Conservation (phyloP, 2,797 vertebrate species). For the Epinephelus awoara region DNA sequence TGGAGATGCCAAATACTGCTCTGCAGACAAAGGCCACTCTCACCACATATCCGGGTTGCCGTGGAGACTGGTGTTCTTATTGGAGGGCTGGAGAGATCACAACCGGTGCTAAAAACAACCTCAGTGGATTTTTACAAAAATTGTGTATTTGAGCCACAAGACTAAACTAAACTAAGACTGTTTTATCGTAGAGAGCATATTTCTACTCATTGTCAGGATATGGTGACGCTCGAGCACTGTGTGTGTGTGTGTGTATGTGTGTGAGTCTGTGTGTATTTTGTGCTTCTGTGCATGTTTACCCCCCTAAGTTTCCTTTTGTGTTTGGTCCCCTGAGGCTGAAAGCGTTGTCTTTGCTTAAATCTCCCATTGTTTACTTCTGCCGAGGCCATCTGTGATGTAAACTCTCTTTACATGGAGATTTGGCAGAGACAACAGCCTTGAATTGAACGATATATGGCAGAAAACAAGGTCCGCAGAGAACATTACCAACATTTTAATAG, state of each 20-base stretch:
- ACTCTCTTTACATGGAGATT: slow-evolving; percentile 29
- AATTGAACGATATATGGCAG: neutral
- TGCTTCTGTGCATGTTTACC: slow-evolving; percentile 42
- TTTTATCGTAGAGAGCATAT: neutral
- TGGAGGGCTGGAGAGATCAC: slow-evolving; percentile 50
- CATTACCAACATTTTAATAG: slow-evolving; percentile 21
- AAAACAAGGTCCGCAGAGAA: slow-evolving; percentile 14
- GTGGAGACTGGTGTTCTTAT: slow-evolving; percentile 68
- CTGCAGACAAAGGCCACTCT: slow-evolving; percentile 81
- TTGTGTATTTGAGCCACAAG: slow-evolving; percentile 21
- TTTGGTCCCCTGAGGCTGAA: slow-evolving; percentile 69
- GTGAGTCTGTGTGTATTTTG: slow-evolving; percentile 38
- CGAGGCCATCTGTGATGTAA: slow-evolving; percentile 65
- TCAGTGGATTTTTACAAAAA: slow-evolving; percentile 37
- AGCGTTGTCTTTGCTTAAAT: slow-evolving; percentile 60
- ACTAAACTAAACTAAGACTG: slow-evolving; percentile 2
- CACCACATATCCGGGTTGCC: slow-evolving; percentile 73
- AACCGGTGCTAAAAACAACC: slow-evolving; percentile 47
- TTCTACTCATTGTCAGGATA: neutral
- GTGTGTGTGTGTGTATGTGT: slow-evolving; percentile 12
- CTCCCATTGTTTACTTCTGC: slow-evolving; percentile 55
- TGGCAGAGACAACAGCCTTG: slow-evolving; percentile 14
- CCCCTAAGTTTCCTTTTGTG: slow-evolving; percentile 62
- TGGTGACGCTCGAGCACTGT: neutral
- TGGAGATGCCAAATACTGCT: slow-evolving; percentile 78